phyloP scores from a whole-genome alignment of 2,888 invertebrate genomes.

The Beris chalybata region DNA sequence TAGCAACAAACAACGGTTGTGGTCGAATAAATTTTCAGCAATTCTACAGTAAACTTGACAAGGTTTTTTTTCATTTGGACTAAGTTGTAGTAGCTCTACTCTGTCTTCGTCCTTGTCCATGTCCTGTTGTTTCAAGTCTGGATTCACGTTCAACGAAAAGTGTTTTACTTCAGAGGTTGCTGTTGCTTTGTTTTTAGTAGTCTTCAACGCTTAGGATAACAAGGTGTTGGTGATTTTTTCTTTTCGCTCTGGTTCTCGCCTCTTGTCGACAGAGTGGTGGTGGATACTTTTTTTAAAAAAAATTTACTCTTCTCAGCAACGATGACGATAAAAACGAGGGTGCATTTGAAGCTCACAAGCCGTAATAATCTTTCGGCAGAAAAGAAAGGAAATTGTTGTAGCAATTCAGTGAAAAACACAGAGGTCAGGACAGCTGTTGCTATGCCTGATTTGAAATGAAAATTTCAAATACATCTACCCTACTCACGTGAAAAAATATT shows the following conservation, averaged over 20 bases:
- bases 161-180: background rate
- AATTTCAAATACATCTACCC: too few species aligned
- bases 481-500: too few species aligned
- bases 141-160: background rate
- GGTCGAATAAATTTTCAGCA: constrained; percentile 29
- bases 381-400: too few species aligned
- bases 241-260: background rate
- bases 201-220: background rate
- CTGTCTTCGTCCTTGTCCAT: background rate
- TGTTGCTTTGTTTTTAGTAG: constrained; percentile 2
- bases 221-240: constrained; percentile 6
- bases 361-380: too few species aligned
- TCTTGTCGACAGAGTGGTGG: background rate
- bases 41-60: constrained; percentile 2
- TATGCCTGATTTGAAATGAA: too few species aligned
- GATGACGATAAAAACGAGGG: too few species aligned
- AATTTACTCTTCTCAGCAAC: too few species aligned
- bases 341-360: too few species aligned
- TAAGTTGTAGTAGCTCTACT: background rate
- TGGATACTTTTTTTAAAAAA: background rate
- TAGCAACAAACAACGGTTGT: constrained; percentile 8
- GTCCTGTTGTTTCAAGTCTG: background rate
- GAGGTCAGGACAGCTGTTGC: too few species aligned
- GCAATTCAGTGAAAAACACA: too few species aligned
- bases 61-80: background rate